Evolutionary conservation across 2,797 vertebrate genomes (phyloP), one percentile per base, ranked within the genome.

Genomic region (Spinibarbus caldwelli): DNA sequence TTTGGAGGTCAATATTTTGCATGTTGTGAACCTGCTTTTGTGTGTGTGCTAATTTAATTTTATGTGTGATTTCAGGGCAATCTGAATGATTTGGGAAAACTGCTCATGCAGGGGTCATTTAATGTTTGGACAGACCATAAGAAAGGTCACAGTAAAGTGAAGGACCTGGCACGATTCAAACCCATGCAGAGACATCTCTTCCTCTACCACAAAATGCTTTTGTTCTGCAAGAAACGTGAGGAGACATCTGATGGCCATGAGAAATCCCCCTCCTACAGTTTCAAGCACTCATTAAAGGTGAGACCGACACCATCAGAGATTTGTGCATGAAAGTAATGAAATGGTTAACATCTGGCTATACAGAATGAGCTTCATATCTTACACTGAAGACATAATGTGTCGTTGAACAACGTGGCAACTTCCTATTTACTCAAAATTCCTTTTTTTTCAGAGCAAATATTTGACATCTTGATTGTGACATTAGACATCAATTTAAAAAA

Each of bases 171-270:
- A 2, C 93, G 97, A 67, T 99, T 99, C 87, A 99, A 99, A 89
- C 97, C 98, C 2, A 99, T 98, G 97, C 98, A 98, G 90, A 95
- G 98, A 45, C 98, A 99, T 82, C 95, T 99, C 71, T 99, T 99
- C 88, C 95, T 99, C 2, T 99, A 99, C 21, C 94, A 97, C 82
- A 97, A 95, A 92, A 97, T 96, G 89, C 91, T 99, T 0, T 94
- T 98, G 75, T 99, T 99, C 91, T 99, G 98, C 92, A 99, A 99
- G 94, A 98, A 96, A 78, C 94, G 96, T 6, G 96, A 97, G 57
- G 98, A 99, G 82, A 96, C 95, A 71, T 91, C 94, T 0, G 97
- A 97, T 3, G 96, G 96, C 54, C 96, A 97, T 3, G 97, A 98
- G 80, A 96, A 96, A 85, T 95, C 95, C 0, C 97, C 98, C 1